Percentiles rank a stretch among this genome's conserved stretches.
Evolutionary conservation across 2,113 vertebrate species (phyloP).

Genomic region (Prochilodus magdalenae): DNA sequence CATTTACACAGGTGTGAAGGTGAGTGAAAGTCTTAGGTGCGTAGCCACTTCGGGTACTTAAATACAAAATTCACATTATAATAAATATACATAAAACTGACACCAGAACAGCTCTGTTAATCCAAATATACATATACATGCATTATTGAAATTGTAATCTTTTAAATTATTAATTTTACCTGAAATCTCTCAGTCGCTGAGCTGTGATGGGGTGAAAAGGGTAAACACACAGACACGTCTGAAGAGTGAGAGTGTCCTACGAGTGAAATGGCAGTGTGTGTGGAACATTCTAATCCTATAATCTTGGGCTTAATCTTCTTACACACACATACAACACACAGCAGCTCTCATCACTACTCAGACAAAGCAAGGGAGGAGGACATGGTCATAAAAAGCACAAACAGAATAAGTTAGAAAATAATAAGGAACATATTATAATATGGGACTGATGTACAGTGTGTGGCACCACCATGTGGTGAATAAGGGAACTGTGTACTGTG

Average conservation of each 20-base stretch:
- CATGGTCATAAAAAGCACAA: background rate
- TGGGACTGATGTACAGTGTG: background rate
- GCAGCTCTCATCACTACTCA: background rate
- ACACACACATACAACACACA: conserved; percentile 31
- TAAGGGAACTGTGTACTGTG: background rate
- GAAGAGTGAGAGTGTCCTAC: background rate
- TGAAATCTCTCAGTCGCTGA: background rate
- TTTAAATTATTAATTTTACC: background rate
- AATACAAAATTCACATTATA: too few species aligned
- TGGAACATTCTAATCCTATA: conserved; percentile 72
- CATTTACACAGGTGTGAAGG: too few species aligned
- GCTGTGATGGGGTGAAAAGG: background rate
- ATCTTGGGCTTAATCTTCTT: conserved; percentile 64
- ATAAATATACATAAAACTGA: too few species aligned
- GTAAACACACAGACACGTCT: background rate
- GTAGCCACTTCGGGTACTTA: too few species aligned
- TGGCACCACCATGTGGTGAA: background rate
- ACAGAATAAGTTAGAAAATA: background rate
- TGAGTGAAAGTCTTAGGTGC: too few species aligned
- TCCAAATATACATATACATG: too few species aligned
- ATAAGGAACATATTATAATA: background rate
- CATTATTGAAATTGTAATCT: too few species aligned
- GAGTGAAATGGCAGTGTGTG: conserved; percentile 28
- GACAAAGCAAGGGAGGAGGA: background rate
- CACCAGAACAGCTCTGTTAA: too few species aligned